Base-by-base conservation (phyloP, 2,797 vertebrate genomes). In the Rallus crepitans region DNA sequence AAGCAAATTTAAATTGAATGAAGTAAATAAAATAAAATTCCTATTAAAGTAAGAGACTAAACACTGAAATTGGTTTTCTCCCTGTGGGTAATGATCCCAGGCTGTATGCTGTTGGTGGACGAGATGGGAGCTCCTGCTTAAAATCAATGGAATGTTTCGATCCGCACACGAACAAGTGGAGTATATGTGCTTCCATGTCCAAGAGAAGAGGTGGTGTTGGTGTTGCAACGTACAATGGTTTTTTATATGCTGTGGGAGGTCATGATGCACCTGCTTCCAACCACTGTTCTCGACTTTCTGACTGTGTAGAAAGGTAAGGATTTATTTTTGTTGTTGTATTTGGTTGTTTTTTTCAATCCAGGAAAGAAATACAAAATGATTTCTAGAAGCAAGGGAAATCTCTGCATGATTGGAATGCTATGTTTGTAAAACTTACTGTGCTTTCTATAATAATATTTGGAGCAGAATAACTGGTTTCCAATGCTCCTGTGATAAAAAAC, bases 111-210 rank as follows among this genome's bases (percentile, higher is more conserved):
- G 99, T 99, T 3, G 99, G 99, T 2, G 99, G 99, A 30, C 97
- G 99, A 61, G 99, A 99, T 12, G 99, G 99, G 81, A 99, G 99
- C 98, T 99, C 99, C 3, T 99, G 99, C 81, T 97, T 99, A 70
- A 98, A 99, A 96, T 99, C 99, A 11, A 99, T 99, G 99, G 99
- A 99, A 96, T 99, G 98, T 61, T 99, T 99, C 50, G 99, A 99
- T 89, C 99, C 99, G 0, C 99, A 99, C 94, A 99, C 99, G 33
- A 99, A 99, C 98, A 99, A 99, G 94, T 99, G 99, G 99, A 99
- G 98, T 82, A 96, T 98, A 52, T 99, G 99, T 57, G 98, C 99
- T 7, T 97, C 99, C 5, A 99, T 99, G 99, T 98, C 99, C 37
- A 99, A 99, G 97, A 98, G 99, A 90, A 98, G 99, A 92, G 99